Conservation (phyloP, 2,113 vertebrate genomes). For the Bos javanicus region DNA sequence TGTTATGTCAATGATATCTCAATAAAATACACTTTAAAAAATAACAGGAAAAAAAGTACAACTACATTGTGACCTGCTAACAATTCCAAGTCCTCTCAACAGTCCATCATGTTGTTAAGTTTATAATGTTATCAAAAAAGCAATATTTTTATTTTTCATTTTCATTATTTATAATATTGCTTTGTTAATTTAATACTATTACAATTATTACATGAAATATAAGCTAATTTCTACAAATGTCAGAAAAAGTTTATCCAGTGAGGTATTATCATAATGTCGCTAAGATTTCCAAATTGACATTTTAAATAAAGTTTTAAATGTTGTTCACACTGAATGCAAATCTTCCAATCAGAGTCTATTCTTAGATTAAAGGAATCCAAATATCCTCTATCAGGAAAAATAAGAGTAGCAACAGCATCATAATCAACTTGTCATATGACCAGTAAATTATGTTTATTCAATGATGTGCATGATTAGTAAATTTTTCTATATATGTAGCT, state of each 20-base stretch:
- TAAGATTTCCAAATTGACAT: background rate
- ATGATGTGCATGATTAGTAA: background rate
- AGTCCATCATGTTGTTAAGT: background rate
- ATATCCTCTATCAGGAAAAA: background rate
- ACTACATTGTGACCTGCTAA: background rate
- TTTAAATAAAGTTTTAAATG: background rate
- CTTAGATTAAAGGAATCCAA: background rate
- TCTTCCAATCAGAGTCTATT: background rate
- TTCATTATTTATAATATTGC: background rate
- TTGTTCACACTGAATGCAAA: background rate
- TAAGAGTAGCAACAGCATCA: background rate
- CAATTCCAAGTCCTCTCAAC: background rate
- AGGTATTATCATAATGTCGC: background rate
- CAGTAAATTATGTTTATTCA: background rate
- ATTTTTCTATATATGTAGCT: background rate
- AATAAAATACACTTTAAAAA: background rate
- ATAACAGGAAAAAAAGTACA: background rate
- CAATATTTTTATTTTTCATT: background rate
- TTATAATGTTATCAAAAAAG: background rate
- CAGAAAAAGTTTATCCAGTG: background rate
- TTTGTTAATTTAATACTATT: background rate
- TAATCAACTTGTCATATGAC: background rate
- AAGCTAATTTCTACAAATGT: slow-evolving; percentile 22
- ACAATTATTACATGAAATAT: background rate
- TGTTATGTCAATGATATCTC: background rate